Evolutionary conservation across 2,113 vertebrate genomes (phyloP).

Genomic region (Lasiurus cinereus): DNA sequence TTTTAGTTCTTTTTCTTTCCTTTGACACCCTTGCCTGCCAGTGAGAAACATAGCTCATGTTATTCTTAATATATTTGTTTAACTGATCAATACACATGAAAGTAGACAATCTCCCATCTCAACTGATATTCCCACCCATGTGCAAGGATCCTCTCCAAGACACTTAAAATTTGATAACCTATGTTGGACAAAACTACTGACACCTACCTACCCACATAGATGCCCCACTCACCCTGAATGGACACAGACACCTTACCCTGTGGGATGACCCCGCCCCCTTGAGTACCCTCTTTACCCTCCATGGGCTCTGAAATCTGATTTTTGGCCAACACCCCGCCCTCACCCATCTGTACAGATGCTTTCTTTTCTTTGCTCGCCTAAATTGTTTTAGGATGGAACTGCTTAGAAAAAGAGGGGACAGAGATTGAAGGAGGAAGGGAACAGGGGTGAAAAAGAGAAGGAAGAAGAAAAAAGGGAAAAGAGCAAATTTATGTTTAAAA

Average conservation of each 20-base stretch:
- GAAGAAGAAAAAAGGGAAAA: background rate
- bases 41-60: background rate
- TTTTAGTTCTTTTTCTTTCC: background rate
- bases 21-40: background rate
- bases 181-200: background rate
- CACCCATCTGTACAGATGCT: background rate
- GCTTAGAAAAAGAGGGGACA: background rate
- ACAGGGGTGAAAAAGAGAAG: background rate
- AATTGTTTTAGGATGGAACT: background rate
- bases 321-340: background rate
- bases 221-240: no score
- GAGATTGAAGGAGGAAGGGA: background rate
- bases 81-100: background rate
- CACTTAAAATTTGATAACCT: background rate
- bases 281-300: background rate
- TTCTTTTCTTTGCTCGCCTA: background rate
- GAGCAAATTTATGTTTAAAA: background rate
- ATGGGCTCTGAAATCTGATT: background rate
- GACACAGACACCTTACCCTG: background rate
- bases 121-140: background rate
- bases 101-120: background rate
- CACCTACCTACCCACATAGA: background rate
- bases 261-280: background rate
- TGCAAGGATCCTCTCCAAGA: background rate
- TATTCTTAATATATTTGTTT: slow-evolving; percentile 10